phyloP scores from a whole-genome alignment of 2,113 vertebrate species.

The Erythrocercus mccallii region DNA sequence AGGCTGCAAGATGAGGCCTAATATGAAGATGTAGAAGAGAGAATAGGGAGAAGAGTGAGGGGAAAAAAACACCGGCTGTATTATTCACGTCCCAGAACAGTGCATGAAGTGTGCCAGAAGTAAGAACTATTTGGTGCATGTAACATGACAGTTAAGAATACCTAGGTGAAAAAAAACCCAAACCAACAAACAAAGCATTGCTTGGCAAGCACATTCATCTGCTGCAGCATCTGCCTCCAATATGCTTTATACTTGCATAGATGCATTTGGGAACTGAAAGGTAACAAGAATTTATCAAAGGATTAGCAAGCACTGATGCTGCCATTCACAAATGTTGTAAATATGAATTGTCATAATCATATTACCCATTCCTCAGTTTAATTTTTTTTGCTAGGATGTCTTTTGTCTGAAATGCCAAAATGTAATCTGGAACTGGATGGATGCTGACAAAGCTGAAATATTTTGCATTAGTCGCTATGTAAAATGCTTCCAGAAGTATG shows the following conservation, averaged over 20 bases:
- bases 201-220: conserved; percentile 25
- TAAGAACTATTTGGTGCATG: background rate
- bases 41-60: background rate
- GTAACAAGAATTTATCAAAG: conserved; percentile 53
- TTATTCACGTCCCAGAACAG: background rate
- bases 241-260: conserved; percentile 3
- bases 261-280: conserved; percentile 18
- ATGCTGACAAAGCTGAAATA: conserved; percentile 28
- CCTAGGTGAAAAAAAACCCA: background rate
- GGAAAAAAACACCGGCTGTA: background rate
- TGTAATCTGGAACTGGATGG: background rate
- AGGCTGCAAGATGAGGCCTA: background rate
- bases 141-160: background rate
- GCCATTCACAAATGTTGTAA: background rate
- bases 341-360: background rate
- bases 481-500: background rate
- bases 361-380: background rate
- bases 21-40: background rate
- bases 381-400: conserved; percentile 5
- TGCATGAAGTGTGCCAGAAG: background rate
- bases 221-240: conserved; percentile 12
- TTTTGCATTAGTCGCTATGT: background rate
- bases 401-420: conserved; percentile 36
- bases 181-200: background rate
- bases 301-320: conserved; percentile 32